Conservation (phyloP, 2,888 invertebrate genomes). For the Nipponacmea schrenckii region DNA sequence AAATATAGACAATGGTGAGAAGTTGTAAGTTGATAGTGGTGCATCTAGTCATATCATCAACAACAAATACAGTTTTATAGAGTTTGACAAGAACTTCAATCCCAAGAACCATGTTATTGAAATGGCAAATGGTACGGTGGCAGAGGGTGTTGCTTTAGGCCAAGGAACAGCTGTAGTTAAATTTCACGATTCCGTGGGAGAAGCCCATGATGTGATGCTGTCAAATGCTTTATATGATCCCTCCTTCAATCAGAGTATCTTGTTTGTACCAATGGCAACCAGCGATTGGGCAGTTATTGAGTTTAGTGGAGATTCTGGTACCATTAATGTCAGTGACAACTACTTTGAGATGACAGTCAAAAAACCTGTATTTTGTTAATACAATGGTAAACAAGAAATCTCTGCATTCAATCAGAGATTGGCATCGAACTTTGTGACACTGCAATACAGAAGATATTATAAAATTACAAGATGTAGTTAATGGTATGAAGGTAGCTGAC, state of each 20-base stretch:
- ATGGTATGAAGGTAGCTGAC: conserved; percentile 13
- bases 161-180: conserved; percentile 12
- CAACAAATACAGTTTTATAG: conserved; percentile 26
- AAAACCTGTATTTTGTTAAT: conserved; percentile 28
- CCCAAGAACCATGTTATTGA: conserved; percentile 31
- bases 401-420: conserved; percentile 15
- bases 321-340: conserved; percentile 16
- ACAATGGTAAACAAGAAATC: background rate
- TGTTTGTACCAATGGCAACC: conserved; percentile 32
- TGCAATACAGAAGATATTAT: conserved; percentile 28
- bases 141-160: conserved; percentile 9
- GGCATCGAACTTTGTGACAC: conserved; percentile 26
- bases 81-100: conserved; percentile 28
- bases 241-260: conserved; percentile 28
- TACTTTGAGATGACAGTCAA: conserved; percentile 25
- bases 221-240: conserved; percentile 28
- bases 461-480: conserved; percentile 24
- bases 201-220: conserved; percentile 6
- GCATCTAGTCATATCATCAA: conserved; percentile 36
- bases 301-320: conserved; percentile 22
- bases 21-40: conserved; percentile 34
- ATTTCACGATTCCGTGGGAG: conserved; percentile 13
- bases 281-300: conserved; percentile 20
- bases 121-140: conserved; percentile 24
- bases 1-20: background rate